Evolutionary conservation across 2,113 vertebrate genomes (phyloP).

Genomic region (Rhinopithecus roxellana): DNA sequence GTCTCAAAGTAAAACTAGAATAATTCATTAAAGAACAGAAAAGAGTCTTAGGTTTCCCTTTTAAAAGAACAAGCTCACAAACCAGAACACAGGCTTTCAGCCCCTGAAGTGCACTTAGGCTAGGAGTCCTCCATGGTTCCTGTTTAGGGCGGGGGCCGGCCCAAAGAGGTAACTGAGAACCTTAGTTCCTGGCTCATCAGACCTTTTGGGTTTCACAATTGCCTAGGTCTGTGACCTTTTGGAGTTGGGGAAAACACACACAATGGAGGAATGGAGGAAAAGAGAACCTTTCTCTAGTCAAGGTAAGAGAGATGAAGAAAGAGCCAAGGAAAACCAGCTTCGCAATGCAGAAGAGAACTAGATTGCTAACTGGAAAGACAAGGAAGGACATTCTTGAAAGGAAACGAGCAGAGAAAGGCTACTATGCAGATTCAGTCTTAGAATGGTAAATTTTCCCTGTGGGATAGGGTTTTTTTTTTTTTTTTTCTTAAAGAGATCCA

Average conservation of each 20-base stretch:
- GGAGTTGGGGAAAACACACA: constrained; percentile 15
- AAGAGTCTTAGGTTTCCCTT: constrained; percentile 82
- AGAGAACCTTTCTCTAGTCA: neutral
- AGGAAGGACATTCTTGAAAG: neutral
- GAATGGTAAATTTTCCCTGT: neutral
- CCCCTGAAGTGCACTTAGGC: neutral
- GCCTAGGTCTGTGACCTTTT: neutral
- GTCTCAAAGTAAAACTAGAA: constrained; percentile 67
- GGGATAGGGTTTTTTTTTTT: neutral
- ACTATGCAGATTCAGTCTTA: neutral
- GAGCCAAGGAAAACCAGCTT: neutral
- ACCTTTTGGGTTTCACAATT: neutral
- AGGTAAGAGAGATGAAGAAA: neutral
- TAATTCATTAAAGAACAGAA: constrained; percentile 83
- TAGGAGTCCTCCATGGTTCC: too few species aligned
- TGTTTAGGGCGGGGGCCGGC: neutral
- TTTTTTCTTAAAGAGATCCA: neutral
- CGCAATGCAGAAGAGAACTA: neutral
- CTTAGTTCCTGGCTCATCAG: neutral
- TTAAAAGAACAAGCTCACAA: constrained; percentile 63
- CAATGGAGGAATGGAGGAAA: neutral
- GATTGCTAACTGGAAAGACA: neutral
- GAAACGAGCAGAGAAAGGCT: neutral
- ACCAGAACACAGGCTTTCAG: constrained; percentile 53
- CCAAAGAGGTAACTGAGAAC: neutral